Conservation (phyloP, 2,888 invertebrate species). For the Lumbricus terrestris region DNA sequence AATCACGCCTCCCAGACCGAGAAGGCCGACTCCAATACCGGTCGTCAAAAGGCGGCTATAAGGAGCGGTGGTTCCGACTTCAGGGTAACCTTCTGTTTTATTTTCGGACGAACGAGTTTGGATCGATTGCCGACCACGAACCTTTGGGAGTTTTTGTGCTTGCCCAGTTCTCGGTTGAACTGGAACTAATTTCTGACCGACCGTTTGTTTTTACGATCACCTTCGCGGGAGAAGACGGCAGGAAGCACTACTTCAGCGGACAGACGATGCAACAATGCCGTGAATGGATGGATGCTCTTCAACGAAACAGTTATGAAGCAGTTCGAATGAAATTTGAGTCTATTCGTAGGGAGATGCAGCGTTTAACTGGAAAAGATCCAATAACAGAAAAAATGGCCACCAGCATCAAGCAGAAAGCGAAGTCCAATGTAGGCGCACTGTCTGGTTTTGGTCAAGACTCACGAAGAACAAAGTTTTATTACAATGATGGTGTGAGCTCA, state of each 20-base stretch:
- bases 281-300: constrained; percentile 30
- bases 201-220: constrained; percentile 32
- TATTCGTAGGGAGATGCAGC: background rate
- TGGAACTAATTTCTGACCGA: constrained; percentile 21
- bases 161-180: constrained; percentile 14
- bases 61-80: constrained; percentile 32
- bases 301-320: background rate
- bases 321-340: constrained; percentile 9
- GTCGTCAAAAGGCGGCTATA: constrained; percentile 15
- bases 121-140: constrained; percentile 24
- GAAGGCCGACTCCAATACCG: constrained; percentile 25
- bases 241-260: constrained; percentile 31
- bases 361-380: constrained; percentile 7
- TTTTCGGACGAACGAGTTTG: constrained; percentile 28
- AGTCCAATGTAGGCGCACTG: background rate
- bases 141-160: constrained; percentile 31
- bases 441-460: background rate
- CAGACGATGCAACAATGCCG: constrained; percentile 16
- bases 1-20: constrained; percentile 9
- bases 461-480: background rate
- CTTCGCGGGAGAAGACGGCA: constrained; percentile 24
- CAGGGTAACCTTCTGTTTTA: constrained; percentile 33
- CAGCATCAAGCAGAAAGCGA: constrained; percentile 3
- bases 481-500: background rate
- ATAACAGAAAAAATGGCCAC: background rate